These are phyloP conservation scores for Hycleus phaleratus DNA, from an alignment of 1,140 invertebrate species.

Conservation along the genomic window DNA sequence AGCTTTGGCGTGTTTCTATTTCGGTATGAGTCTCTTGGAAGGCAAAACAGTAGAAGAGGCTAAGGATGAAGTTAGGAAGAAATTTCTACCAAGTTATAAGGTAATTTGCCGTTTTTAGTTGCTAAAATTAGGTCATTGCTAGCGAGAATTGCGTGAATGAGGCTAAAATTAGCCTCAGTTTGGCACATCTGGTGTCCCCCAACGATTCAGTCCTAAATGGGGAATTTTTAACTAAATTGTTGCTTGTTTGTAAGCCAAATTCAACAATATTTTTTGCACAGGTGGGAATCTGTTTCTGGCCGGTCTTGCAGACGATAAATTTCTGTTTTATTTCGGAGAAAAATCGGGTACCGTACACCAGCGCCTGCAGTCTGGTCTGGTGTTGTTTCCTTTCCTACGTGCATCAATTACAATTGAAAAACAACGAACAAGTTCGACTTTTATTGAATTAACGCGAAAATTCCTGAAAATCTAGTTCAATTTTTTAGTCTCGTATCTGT, in stretches of 20 bases:
- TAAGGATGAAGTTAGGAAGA: conserved; percentile 60
- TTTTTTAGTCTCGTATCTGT: no score
- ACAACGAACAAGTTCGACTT: conserved; percentile 14
- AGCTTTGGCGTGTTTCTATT: conserved; percentile 73
- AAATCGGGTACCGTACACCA: conserved; percentile 77
- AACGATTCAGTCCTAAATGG: no score
- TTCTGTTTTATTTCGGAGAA: conserved; percentile 67
- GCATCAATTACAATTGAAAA: conserved; percentile 60
- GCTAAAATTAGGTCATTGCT: no score
- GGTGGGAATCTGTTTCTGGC: conserved; percentile 75
- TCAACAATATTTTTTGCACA: conserved; percentile 38
- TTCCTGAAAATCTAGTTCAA: no score
- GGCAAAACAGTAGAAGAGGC: conserved; percentile 59
- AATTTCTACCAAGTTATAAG: conserved; percentile 74
- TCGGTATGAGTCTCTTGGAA: conserved; percentile 72
- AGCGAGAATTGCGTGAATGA: no score
- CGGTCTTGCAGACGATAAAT: conserved; percentile 72
- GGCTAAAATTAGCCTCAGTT: neutral
- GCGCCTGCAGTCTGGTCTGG: conserved; percentile 75
- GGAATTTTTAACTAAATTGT: no score
- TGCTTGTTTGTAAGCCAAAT: neutral
- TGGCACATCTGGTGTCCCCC: neutral
- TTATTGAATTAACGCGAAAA: no score
- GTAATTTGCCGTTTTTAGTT: conserved; percentile 41
- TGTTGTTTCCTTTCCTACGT: conserved; percentile 79